Percentiles rank a stretch among this genome's conserved stretches.
phyloP scores from a whole-genome alignment of 2,113 vertebrate species.

The Rissa tridactyla region DNA sequence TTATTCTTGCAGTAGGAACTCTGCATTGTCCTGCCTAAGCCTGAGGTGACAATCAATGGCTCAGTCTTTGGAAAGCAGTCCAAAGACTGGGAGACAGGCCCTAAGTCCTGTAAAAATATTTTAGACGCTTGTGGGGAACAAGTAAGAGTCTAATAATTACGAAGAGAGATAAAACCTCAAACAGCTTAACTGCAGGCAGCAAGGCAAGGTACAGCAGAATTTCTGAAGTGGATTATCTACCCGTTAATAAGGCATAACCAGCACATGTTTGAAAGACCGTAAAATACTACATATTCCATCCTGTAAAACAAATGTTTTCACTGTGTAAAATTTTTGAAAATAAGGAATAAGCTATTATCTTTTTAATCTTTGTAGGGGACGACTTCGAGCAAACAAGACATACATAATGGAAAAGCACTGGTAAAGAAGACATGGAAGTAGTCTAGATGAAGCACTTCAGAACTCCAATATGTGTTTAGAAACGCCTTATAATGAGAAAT shows the following conservation, averaged over 20 bases:
- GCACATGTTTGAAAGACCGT: not conserved
- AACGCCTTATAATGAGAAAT: not conserved
- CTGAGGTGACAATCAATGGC: not conserved
- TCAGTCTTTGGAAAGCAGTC: not conserved
- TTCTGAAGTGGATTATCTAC: not conserved
- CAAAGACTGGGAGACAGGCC: not conserved
- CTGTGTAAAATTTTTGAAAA: not conserved
- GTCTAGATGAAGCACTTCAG: not conserved
- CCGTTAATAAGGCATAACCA: not conserved
- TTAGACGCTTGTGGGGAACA: not conserved
- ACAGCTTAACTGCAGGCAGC: not conserved
- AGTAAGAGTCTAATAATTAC: not conserved
- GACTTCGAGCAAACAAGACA: not conserved
- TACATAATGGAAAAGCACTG: not conserved
- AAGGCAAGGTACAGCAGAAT: not conserved
- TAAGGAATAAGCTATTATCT: fast-evolving
- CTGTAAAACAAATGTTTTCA: not conserved
- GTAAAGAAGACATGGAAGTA: not conserved
- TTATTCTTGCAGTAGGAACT: not conserved
- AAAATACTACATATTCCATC: not conserved
- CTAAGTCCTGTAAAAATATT: not conserved
- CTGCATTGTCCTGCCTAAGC: not conserved
- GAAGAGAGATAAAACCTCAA: not conserved
- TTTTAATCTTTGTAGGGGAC: not conserved
- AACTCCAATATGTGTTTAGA: not conserved